These are phyloP conservation scores for Neomorphus geoffroyi DNA, from an alignment of 2,797 vertebrate species.

Conservation along the genomic window DNA sequence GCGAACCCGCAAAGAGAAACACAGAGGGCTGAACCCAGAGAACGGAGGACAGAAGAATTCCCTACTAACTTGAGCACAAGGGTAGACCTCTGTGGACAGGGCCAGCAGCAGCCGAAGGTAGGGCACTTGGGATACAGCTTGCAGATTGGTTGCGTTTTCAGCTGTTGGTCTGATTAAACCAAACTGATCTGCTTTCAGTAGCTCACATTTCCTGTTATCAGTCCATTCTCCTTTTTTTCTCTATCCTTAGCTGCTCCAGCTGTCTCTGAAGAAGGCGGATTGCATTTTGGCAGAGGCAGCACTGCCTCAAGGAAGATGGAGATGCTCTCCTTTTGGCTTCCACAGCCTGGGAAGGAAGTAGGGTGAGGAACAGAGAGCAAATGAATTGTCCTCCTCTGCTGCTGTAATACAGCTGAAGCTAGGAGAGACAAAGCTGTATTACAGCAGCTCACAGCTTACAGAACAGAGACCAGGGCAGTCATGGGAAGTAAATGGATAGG, in stretches of 20 bases:
- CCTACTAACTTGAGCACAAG: not conserved
- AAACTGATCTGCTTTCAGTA: not conserved
- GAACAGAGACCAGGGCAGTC: not conserved
- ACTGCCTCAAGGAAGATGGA: not conserved
- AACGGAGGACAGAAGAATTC: not conserved
- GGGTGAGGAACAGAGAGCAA: not conserved
- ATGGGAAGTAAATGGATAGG: not conserved
- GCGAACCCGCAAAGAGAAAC: not conserved
- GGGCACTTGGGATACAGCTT: not conserved
- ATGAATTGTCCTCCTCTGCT: fast-evolving
- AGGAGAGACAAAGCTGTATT: not conserved
- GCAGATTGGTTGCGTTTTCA: not conserved
- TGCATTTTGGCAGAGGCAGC: not conserved
- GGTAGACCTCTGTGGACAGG: not conserved
- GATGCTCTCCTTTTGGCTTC: not conserved
- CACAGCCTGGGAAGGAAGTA: not conserved
- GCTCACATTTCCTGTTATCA: not conserved
- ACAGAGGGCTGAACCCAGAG: not conserved
- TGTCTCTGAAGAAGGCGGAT: not conserved
- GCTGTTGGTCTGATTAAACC: not conserved
- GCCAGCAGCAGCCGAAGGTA: not conserved
- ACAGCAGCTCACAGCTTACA: not conserved
- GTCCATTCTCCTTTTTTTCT: not conserved
- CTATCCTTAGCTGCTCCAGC: not conserved
- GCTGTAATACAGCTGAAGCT: not conserved